A percentile compares a stretch with the other conserved stretches of the same genome.
phyloP scores from a whole-genome alignment of 2,113 vertebrate species.

The Anolis carolinensis region DNA sequence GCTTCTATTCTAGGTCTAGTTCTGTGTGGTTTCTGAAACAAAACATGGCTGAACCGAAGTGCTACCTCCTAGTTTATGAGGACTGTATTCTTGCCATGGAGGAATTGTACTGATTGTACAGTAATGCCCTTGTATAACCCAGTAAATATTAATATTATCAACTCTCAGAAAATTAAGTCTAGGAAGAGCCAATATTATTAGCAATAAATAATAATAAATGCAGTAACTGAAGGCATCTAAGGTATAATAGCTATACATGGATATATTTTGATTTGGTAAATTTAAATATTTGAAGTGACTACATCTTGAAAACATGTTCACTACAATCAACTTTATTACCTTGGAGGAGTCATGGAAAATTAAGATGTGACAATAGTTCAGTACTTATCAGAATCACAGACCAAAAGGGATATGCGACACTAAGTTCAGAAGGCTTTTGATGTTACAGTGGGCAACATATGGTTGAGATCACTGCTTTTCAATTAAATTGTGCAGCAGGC shows the following conservation, averaged over 20 bases:
- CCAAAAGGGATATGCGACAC: not conserved
- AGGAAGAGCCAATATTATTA: not conserved
- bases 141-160: not conserved
- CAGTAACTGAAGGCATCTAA: not conserved
- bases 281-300: not conserved
- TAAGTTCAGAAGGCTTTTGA: not conserved
- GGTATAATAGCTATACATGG: not conserved
- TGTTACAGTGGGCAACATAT: not conserved
- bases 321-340: not conserved
- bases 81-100: not conserved
- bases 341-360: not conserved
- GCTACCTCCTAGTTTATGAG: no score
- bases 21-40: no score
- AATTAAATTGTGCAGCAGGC: slow-evolving; percentile 4
- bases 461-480: slow-evolving; percentile 3
- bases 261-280: not conserved
- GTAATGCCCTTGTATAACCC: not conserved
- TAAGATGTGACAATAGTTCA: not conserved
- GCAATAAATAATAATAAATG: not conserved
- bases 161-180: not conserved
- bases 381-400: not conserved
- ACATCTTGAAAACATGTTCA: not conserved
- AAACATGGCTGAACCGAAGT: no score
- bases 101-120: not conserved
- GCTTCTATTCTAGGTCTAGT: no score